A percentile compares a stretch with the other conserved stretches of the same genome.
Conservation (phyloP, 2,888 invertebrate species). For the Copidosoma aretas region DNA sequence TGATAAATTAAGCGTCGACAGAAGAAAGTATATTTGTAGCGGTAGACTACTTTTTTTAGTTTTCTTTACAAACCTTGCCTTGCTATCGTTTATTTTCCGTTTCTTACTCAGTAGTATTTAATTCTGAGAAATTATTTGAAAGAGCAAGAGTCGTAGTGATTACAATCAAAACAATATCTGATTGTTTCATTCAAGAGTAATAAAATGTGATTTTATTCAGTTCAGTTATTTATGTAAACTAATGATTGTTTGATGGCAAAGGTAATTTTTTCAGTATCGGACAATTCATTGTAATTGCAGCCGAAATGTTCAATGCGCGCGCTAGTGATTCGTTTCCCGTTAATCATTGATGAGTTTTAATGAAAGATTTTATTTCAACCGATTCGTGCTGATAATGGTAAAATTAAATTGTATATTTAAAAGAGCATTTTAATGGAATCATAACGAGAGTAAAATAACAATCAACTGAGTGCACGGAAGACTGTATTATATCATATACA, state of each 20-base stretch:
- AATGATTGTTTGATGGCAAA: conserved; percentile 9
- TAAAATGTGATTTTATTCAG: not conserved
- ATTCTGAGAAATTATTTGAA: conserved; percentile 7
- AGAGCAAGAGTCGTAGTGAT: not conserved
- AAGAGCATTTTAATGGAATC: conserved; percentile 31
- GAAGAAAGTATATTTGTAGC: conserved; percentile 38
- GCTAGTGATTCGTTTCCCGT: no score
- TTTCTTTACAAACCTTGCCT: conserved; percentile 24
- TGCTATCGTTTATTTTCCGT: conserved; percentile 35
- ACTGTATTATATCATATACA: conserved; percentile 21
- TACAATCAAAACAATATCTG: no score
- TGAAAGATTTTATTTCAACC: no score
- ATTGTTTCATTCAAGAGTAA: no score
- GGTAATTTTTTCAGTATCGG: no score
- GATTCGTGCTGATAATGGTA: conserved; percentile 15
- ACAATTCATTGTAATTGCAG: no score
- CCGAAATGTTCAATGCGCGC: no score
- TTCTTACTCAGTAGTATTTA: conserved; percentile 25
- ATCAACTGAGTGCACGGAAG: conserved; percentile 4
- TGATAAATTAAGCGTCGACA: conserved; percentile 34
- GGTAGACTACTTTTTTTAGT: conserved; percentile 27
- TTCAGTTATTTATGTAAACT: conserved; percentile 12
- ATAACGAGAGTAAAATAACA: conserved; percentile 29
- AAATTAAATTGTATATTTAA: conserved; percentile 16
- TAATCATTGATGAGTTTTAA: no score